Evolutionary conservation across 2,797 vertebrate genomes (phyloP).

Genomic region (Heterohyrax brucei): DNA sequence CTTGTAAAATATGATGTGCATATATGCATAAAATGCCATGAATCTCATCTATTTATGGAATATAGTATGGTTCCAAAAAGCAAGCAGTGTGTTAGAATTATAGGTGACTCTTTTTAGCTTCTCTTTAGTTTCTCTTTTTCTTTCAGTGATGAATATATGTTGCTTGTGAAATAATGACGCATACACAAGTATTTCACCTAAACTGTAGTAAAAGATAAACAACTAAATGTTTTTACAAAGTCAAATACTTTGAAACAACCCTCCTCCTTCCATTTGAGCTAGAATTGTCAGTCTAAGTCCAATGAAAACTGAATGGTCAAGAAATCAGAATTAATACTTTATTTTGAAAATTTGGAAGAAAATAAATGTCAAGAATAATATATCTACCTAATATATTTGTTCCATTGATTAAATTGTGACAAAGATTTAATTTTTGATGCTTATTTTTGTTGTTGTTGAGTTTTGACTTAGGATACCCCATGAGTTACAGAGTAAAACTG

Average conservation of each 20-base stretch:
- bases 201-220: no score
- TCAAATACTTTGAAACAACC: background rate
- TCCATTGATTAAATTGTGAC: conserved; percentile 28
- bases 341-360: conserved; percentile 26
- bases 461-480: background rate
- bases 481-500: no score
- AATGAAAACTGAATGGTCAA: background rate
- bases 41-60: background rate
- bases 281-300: background rate
- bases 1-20: background rate
- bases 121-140: conserved; percentile 23
- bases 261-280: background rate
- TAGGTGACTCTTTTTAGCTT: background rate
- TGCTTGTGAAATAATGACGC: background rate
- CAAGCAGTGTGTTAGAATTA: background rate
- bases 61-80: background rate
- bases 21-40: background rate
- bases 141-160: conserved; percentile 8
- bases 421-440: no score
- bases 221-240: background rate
- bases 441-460: background rate
- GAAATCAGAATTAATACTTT: background rate
- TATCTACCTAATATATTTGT: background rate
- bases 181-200: background rate
- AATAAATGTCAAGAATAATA: background rate